Evolutionary conservation across 35 echinoderm and acorn worm species (phyloP).

Genomic region (Anneissia japonica): DNA sequence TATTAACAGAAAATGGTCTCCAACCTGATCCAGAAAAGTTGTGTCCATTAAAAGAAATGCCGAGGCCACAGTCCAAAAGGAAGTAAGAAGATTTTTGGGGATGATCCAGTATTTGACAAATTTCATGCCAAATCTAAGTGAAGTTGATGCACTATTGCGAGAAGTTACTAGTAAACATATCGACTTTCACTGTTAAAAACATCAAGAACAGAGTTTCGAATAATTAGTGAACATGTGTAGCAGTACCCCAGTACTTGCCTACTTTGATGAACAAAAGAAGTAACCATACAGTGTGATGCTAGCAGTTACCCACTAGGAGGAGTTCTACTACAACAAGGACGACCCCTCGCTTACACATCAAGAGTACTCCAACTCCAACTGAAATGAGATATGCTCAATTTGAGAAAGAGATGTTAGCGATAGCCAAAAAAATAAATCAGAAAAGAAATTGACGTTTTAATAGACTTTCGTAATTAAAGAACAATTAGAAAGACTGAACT

Average conservation of each 20-base stretch:
- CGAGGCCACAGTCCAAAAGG: slow-evolving; percentile 35
- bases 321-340: slow-evolving; percentile 41
- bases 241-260: slow-evolving; percentile 29
- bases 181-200: slow-evolving; percentile 42
- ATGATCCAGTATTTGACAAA: slow-evolving; percentile 58
- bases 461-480: too few relatives aligned
- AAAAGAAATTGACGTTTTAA: too few relatives aligned
- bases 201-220: slow-evolving; percentile 31
- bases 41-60: slow-evolving; percentile 55
- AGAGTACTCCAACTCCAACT: slow-evolving; percentile 46
- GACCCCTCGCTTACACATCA: slow-evolving; percentile 61
- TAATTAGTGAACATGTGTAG: slow-evolving; percentile 25
- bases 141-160: slow-evolving; percentile 46
- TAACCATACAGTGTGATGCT: slow-evolving; percentile 55
- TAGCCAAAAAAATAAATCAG: too few relatives aligned
- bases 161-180: slow-evolving; percentile 31
- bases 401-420: slow-evolving; percentile 79
- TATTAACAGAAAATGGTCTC: slow-evolving; percentile 32
- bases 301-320: too few relatives aligned
- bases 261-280: slow-evolving; percentile 17
- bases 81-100: slow-evolving; percentile 60
- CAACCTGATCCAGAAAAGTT: slow-evolving; percentile 55
- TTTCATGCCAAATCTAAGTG: slow-evolving; percentile 55
- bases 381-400: slow-evolving; percentile 54
- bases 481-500: too few relatives aligned